Percentiles rank a stretch among this genome's conserved stretches.
These are phyloP conservation scores for Lumbricus terrestris DNA, from an alignment of 2,888 invertebrate genomes.

Conservation along the genomic window DNA sequence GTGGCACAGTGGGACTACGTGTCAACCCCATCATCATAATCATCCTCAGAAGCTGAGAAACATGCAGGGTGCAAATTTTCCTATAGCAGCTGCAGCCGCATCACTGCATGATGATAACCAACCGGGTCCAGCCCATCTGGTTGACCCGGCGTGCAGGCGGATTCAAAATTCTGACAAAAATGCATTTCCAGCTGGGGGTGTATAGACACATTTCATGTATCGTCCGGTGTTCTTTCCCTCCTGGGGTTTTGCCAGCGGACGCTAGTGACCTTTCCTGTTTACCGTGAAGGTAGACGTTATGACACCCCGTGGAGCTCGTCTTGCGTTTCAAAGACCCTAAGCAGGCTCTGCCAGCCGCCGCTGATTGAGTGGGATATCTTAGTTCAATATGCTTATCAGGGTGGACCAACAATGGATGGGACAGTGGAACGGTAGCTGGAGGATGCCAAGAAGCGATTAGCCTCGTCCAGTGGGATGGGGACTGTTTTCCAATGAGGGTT, in stretches of 20 bases:
- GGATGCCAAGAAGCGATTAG: not conserved
- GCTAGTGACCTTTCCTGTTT: not conserved
- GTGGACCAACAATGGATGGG: not conserved
- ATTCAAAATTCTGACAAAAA: not conserved
- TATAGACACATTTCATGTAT: not conserved
- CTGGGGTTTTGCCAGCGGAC: not conserved
- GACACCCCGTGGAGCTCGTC: not conserved
- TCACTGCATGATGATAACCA: too few relatives aligned
- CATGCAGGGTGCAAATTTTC: not conserved
- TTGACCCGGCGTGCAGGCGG: not conserved
- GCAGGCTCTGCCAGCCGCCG: not conserved
- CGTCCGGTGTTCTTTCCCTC: not conserved
- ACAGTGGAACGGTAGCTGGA: not conserved
- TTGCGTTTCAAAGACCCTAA: not conserved
- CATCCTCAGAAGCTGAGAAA: too few relatives aligned
- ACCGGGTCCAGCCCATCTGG: not conserved
- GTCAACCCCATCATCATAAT: not conserved
- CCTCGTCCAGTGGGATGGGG: not conserved
- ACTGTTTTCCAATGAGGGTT: not conserved
- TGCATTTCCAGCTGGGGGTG: not conserved
- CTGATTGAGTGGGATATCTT: not conserved
- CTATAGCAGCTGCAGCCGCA: not conserved
- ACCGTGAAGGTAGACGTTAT: not conserved
- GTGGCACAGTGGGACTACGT: not conserved
- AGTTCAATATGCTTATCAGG: constrained; percentile 16